Percentiles rank a stretch among this genome's conserved stretches.
Conservation (phyloP, 2,888 invertebrate genomes). For the Drosophila kanekoi region DNA sequence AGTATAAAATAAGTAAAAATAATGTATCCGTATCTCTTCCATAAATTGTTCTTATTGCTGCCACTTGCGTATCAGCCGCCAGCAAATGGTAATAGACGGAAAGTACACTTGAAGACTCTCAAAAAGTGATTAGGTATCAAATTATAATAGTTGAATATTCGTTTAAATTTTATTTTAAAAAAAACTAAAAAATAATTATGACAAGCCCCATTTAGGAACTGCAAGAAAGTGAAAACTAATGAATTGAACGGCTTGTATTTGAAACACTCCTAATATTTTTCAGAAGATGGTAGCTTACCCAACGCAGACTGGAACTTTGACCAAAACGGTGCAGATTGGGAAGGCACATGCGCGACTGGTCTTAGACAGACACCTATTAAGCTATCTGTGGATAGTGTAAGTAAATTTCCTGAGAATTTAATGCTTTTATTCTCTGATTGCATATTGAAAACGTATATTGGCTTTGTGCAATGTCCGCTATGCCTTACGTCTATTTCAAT, state of each 20-base stretch:
- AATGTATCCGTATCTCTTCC: conserved; percentile 52
- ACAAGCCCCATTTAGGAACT: background rate
- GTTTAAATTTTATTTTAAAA: background rate
- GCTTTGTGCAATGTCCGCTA: too few relatives aligned
- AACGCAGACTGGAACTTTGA: conserved; percentile 53
- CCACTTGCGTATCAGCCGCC: conserved; percentile 59
- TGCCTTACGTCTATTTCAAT: too few relatives aligned
- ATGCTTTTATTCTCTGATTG: too few relatives aligned
- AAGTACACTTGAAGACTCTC: background rate
- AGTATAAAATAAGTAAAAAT: background rate
- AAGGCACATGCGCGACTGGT: conserved; percentile 55
- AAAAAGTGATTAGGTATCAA: background rate
- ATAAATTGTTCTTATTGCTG: conserved; percentile 61
- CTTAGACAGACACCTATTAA: conserved; percentile 65
- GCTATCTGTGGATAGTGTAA: conserved; percentile 67
- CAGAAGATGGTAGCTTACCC: conserved; percentile 4
- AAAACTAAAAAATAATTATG: background rate
- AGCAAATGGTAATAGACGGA: conserved; percentile 54
- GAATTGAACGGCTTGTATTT: background rate
- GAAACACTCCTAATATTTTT: conserved; percentile 7
- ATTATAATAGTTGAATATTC: background rate
- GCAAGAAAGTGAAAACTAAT: conserved; percentile 32
- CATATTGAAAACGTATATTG: too few relatives aligned
- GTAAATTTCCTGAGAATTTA: conserved; percentile 7
- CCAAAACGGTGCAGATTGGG: conserved; percentile 56